phyloP scores from a whole-genome alignment of 2,113 vertebrate genomes.

The Sisor rabdophorus region DNA sequence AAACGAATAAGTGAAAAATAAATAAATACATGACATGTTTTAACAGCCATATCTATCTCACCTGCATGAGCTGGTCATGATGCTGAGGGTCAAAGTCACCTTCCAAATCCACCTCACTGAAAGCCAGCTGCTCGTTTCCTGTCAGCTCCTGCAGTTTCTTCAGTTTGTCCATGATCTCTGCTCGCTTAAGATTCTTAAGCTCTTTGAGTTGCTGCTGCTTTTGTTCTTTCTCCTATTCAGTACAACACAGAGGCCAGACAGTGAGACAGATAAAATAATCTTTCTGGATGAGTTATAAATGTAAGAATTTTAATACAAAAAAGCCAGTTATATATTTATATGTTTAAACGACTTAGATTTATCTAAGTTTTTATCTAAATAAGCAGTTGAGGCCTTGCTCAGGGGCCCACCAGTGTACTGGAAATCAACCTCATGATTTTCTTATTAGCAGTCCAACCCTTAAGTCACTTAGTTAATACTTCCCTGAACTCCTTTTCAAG shows the following conservation, averaged over 20 bases:
- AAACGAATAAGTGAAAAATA: background rate
- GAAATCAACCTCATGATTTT: too few species aligned
- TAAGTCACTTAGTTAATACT: too few species aligned
- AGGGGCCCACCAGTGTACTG: too few species aligned
- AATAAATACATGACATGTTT: background rate
- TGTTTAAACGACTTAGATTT: too few species aligned
- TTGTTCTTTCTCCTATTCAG: conserved; percentile 75
- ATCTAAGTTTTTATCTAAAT: too few species aligned
- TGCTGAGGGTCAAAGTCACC: conserved; percentile 77
- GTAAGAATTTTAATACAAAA: background rate
- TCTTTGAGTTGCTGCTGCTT: conserved; percentile 86
- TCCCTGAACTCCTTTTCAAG: too few species aligned
- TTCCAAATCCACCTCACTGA: conserved; percentile 72
- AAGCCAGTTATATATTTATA: too few species aligned
- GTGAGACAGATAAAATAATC: background rate
- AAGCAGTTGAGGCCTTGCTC: too few species aligned
- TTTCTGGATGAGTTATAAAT: background rate
- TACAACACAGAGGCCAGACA: background rate
- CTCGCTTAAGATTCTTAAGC: conserved; percentile 85
- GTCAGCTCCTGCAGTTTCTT: conserved; percentile 76
- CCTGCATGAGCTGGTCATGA: conserved; percentile 87
- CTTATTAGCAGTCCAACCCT: too few species aligned
- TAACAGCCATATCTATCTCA: conserved; percentile 34
- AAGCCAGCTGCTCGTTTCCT: conserved; percentile 71
- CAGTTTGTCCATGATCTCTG: conserved; percentile 80